Evolutionary conservation across 2,888 invertebrate species (phyloP).

Genomic region (Melitaea athalia): DNA sequence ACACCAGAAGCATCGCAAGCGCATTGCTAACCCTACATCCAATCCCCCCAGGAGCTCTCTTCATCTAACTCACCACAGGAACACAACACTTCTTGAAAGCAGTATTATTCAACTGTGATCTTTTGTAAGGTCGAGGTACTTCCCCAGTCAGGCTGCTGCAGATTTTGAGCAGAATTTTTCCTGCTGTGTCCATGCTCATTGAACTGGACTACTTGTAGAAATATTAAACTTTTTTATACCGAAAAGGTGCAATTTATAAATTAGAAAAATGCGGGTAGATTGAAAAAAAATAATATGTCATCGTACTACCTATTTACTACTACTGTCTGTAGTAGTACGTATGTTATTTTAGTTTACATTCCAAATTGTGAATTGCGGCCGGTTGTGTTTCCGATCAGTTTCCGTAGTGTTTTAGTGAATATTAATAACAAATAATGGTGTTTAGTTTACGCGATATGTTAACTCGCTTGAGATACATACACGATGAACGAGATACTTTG

Average conservation of each 20-base stretch:
- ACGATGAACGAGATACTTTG: slow-evolving; percentile 63
- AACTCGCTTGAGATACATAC: slow-evolving; percentile 64
- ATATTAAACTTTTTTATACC: too few species aligned
- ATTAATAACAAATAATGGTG: slow-evolving; percentile 52
- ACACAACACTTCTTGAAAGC: too few species aligned
- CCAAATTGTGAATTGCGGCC: not conserved
- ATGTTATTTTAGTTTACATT: slow-evolving; percentile 13
- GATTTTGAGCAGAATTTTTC: too few species aligned
- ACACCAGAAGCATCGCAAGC: too few species aligned
- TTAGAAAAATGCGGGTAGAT: slow-evolving; percentile 16
- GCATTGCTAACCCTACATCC: too few species aligned
- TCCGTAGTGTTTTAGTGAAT: slow-evolving; percentile 9
- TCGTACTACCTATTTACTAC: slow-evolving; percentile 4
- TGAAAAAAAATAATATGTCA: slow-evolving; percentile 23
- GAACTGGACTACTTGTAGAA: too few species aligned
- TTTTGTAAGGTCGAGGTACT: too few species aligned
- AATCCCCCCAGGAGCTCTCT: too few species aligned
- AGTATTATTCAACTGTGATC: too few species aligned
- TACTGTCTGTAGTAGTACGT: not conserved
- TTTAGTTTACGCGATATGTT: slow-evolving; percentile 72
- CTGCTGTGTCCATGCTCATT: too few species aligned
- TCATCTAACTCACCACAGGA: too few species aligned
- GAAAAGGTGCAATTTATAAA: not conserved
- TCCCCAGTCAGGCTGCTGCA: too few species aligned
- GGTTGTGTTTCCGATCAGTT: not conserved